Evolutionary conservation across 1,140 invertebrate genomes (phyloP), one percentile per base, ranked within the genome.

Genomic region (honey bee (Apis mellifera)): DNA sequence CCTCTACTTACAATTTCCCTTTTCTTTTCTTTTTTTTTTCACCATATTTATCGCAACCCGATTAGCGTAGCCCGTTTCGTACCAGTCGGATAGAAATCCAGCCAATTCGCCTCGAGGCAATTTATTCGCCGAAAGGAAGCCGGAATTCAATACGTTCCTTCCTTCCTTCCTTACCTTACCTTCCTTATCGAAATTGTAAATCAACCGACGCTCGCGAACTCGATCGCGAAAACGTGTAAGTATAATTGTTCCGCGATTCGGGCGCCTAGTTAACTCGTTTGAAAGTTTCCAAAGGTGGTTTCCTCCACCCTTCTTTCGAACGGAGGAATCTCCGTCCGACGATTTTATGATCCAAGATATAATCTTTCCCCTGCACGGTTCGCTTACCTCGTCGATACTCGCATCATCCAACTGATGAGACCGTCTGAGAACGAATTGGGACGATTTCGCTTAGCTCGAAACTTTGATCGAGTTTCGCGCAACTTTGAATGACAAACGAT

Each of bases 81-180:
- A 21, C 17, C 48, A 55, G 26, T 0, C 13, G 21, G 54, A 50
- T n/a, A 72, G 57, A 72, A 73, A 73, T 64, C 17, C 21, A 9
- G 3, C 32, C 50, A 50, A 69, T 74, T 32, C n/a, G 2, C 4
- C 11, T 0, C 21, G 1, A 12, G 2, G 13, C 75, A 75, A 75
- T 75, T 66, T 75, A 68, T 42, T 81, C 71, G 78, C 50, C 71
- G 78, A 66, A 75, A 66, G 62, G 62, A 75, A 66, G 19, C n/a
- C 32, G 71, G 52, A 81, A 81, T 81, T 81, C 72, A 76, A 81
- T 76, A 76, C 79, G 23, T 81, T 76, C 54, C 64, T 68, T 76
- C 26, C 60, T 26, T 2, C 32, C 32, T 42, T 42, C 32, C 55
- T 82, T 66, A 82, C n/a, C n/a, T 8, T 26, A 42, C 32, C 32